These are phyloP conservation scores for Gavia stellata DNA, from an alignment of 2,113 vertebrate genomes.

Conservation along the genomic window DNA sequence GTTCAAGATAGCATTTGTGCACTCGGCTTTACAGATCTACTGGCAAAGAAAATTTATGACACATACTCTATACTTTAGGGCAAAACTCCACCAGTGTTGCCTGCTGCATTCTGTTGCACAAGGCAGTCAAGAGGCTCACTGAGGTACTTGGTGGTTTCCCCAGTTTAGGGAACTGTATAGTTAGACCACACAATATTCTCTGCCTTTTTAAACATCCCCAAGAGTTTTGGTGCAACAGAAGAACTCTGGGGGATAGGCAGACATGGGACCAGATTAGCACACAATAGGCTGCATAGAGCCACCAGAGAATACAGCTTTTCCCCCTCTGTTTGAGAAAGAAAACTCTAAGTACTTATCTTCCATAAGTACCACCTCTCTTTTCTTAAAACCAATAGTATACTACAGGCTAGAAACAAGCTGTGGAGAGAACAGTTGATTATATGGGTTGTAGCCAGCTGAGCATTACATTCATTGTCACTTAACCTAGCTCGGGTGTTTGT, in stretches of 20 bases:
- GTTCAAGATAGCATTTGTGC: neutral
- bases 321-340: neutral
- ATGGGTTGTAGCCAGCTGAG: neutral
- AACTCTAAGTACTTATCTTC: neutral
- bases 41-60: neutral
- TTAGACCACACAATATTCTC: neutral
- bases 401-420: neutral
- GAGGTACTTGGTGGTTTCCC: neutral
- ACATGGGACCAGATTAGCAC: neutral
- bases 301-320: neutral
- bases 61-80: neutral
- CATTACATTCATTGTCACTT: neutral
- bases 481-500: neutral
- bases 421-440: neutral
- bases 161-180: neutral
- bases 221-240: neutral
- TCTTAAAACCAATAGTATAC: neutral
- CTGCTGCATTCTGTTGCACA: neutral
- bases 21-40: neutral
- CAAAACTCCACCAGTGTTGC: accelerated
- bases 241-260: neutral
- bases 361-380: neutral
- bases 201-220: neutral
- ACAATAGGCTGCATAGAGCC: neutral
- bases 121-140: neutral